phyloP scores from a whole-genome alignment of 2,113 vertebrate genomes.

The Siphamia tubifer region DNA sequence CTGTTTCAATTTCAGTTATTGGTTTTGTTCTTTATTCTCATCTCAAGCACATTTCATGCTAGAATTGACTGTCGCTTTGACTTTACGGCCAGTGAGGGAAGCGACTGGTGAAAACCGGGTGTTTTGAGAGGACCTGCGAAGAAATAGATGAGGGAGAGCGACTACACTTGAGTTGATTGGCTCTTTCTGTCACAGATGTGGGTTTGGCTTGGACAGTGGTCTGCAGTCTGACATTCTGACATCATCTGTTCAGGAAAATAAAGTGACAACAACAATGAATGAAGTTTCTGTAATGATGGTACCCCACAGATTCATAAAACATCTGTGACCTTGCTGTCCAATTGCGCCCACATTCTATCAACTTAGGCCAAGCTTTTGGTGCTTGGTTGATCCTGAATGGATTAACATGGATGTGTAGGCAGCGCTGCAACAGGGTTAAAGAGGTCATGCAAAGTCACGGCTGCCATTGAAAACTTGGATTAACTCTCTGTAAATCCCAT shows the following conservation, averaged over 20 bases:
- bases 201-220: constrained; percentile 37
- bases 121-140: not conserved
- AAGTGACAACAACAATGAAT: constrained; percentile 46
- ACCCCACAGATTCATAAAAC: constrained; percentile 24
- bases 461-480: constrained; percentile 2
- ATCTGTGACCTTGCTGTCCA: not conserved
- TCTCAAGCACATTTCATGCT: constrained; percentile 15
- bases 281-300: constrained; percentile 12
- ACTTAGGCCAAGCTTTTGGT: constrained; percentile 7
- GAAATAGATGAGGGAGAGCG: not conserved
- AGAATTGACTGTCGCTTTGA: constrained; percentile 29
- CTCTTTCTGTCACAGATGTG: constrained; percentile 30
- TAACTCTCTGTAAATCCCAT: constrained; percentile 7
- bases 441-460: not conserved
- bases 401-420: not conserved
- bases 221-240: constrained; percentile 39
- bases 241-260: constrained; percentile 48
- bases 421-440: not conserved
- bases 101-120: not conserved
- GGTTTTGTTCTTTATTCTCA: constrained; percentile 46
- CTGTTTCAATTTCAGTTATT: constrained; percentile 52
- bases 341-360: not conserved
- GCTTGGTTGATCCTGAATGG: not conserved
- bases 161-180: constrained; percentile 3
- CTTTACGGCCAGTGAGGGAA: constrained; percentile 26